Base-by-base conservation (phyloP, 2,888 invertebrate species). In the Cinara cedri region DNA sequence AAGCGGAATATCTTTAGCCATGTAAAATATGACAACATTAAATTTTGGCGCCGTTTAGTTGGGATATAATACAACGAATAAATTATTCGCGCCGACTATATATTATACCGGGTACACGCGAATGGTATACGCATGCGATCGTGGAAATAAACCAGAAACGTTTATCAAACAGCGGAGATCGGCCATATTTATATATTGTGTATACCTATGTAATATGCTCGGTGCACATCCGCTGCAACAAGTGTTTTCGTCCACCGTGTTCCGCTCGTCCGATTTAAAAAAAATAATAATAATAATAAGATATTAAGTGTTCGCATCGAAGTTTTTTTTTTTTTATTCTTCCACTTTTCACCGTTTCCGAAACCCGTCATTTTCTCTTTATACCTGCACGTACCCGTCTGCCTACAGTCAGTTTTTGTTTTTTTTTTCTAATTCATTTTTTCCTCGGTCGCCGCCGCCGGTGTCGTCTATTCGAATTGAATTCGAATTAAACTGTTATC, bases 301-400 rank as follows among this genome's bases (percentile, higher is more conserved):
- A 14, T 60, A 72, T 72, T 72, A 60, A 26, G 60, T 72, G 24
- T 60, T 60, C 26, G 49, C 8, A 19, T 49, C 46, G 19, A 49
- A n/a, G n/a, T 72, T 72, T 60, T 72, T 57, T 71, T 46, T 34
- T 34, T 72, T 72, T 60, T 72, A 44, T 71, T 46, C 44, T 60
- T 60, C 72, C 46, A 60, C 72, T 49, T 49, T 72, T 72, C 60
- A 62, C 60, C 49, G 60, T 49, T 49, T 34, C 72, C 19, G 57
- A 42, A 63, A 63, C 62, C 51, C 74, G 63, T 74, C 19, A 42
- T 63, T 72, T 62, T 72, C 60, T 72, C 60, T 72, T 62, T 62
- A 34, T 72, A 72, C 24, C 62, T 34, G 34, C 34, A n/a, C n/a
- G n/a, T n/a, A n/a, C n/a, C n/a, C n/a, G n/a, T n/a, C n/a, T n/a